Evolutionary conservation across 2,113 vertebrate genomes (phyloP), one percentile per base, ranked within the genome.

Genomic region (Picathartes gymnocephalus): DNA sequence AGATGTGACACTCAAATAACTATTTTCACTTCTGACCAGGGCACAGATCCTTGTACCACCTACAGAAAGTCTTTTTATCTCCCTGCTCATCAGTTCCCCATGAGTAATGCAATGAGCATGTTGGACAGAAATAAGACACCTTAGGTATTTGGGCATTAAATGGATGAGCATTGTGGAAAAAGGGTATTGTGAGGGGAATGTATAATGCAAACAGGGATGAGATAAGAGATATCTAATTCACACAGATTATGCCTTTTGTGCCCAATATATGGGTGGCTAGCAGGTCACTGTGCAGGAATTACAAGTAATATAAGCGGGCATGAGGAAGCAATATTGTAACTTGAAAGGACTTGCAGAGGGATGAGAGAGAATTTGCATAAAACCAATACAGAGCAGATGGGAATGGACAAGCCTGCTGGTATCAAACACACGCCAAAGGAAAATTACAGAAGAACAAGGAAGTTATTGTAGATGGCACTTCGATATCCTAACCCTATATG

Each of bases 361-460:
- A 96, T 96, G 88, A 96, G 93, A 88, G 72, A 71, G 66, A 90
- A 96, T 96, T 96, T 96, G 96, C 97, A 97, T 96, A 97, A 97
- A 96, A 91, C 74, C 76, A 95, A 70, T 88, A 94, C 27, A 91
- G 91, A 93, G 70, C 84, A 95, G 95, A 95, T 96, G 93, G 87
- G 96, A 96, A 95, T 50, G 83, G 95, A 93, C 95, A 96, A 97
- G 94, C 87, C 90, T 95, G 88, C 71, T 72, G 62, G 66, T 93
- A 96, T 96, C 90, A 92, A 92, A 90, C 92, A 84, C 86, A 93
- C 0, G n/a, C 72, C 71, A 82, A 86, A 84, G 90, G 92, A 96
- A 97, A 97, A 95, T 95, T 95, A 96, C 93, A 94, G 96, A 82
- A 79, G 81, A 95, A 97, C 94, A 93, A 97, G 94, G 96, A 97